Evolutionary conservation across 2,797 vertebrate species (phyloP), one percentile per base, ranked within the genome.

Genomic region (Gymnocypris eckloni): DNA sequence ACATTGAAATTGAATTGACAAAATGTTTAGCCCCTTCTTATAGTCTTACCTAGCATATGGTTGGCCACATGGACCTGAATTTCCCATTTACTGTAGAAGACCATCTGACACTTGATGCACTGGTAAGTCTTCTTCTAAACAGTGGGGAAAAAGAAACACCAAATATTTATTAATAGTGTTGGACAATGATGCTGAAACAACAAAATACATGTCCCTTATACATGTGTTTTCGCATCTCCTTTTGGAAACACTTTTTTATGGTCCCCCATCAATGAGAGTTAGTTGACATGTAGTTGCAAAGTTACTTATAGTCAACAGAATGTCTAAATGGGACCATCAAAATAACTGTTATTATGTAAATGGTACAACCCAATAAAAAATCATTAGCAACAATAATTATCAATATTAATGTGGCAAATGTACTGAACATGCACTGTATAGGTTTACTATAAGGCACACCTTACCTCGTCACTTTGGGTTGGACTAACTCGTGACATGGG

Each of bases 101-200:
- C 98, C 98, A 99, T 99, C 96, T 99, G 98, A 96, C 98, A 99
- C 95, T 99, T 99, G 96, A 99, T 99, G 96, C 98, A 99, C 93
- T 99, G 98, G 94, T 99, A 99, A 59, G 98, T 99, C 96, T 99
- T 99, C 96, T 99, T 99, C 98, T 99, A 95, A 93, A 93, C 86
- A 94, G 86, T 87, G 88, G 91, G 88, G 67, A 76, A 39, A 67
- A 52, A 71, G 3, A 71, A 73, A 39, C 13, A 81, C 52, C 7
- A 84, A 56, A 61, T 33, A 81, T 20, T 45, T 10, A 48, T 54
- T 9, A 43, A 25, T 72, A 25, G 22, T 28, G 4, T 79, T 64
- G 39, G 9, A 45, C n/a, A 45, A 45, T 61, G 37, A 79, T 67
- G 78, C 25, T 61, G 70, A 48, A 67, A 54, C 1, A 41, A 28